phyloP scores from a whole-genome alignment of 2,888 invertebrate genomes.

The Agrochola macilenta region DNA sequence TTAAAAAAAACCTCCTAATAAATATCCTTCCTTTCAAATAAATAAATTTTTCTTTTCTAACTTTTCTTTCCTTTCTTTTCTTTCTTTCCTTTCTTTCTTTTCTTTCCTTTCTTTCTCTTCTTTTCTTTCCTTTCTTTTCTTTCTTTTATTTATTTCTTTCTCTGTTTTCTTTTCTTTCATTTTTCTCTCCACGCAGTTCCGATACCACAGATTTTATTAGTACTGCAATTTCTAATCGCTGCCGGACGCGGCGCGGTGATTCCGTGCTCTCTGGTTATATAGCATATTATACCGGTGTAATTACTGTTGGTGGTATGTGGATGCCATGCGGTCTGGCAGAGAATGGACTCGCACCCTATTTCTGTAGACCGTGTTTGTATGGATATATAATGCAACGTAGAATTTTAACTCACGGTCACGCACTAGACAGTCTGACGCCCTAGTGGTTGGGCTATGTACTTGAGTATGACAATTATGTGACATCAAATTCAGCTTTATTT shows the following conservation, averaged over 20 bases:
- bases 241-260: not conserved
- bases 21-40: too few species aligned
- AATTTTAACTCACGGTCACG: not conserved
- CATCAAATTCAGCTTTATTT: not conserved
- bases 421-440: not conserved
- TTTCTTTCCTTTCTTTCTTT: too few species aligned
- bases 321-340: conserved; percentile 7
- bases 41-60: too few species aligned
- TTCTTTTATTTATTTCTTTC: too few species aligned
- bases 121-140: too few species aligned
- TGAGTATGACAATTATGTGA: not conserved
- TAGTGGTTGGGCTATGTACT: not conserved
- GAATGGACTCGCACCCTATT: not conserved
- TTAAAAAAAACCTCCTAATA: too few species aligned
- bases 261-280: not conserved
- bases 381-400: too few species aligned
- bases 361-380: not conserved
- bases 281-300: not conserved
- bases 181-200: not conserved
- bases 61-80: too few species aligned
- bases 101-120: too few species aligned
- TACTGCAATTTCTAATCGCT: not conserved
- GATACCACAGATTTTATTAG: too few species aligned
- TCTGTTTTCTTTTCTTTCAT: too few species aligned
- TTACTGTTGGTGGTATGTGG: conserved; percentile 23